Evolutionary conservation across 2,888 invertebrate species (phyloP).

Genomic region (Morinoia aosen): DNA sequence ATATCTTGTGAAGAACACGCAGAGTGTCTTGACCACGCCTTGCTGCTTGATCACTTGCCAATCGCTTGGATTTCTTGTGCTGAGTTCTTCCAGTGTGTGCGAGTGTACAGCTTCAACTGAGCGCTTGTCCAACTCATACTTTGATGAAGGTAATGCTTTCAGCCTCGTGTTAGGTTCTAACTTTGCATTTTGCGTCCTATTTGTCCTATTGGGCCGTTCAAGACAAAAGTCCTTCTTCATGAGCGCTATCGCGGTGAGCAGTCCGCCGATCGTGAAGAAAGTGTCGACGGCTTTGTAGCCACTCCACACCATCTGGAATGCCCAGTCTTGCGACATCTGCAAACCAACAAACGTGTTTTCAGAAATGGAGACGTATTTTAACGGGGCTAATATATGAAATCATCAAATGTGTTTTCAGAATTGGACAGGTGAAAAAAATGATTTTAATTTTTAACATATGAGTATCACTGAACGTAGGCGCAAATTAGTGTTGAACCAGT

Average conservation of each 20-base stretch:
- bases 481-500: too few relatives aligned
- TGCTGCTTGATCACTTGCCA: not conserved
- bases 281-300: constrained; percentile 62
- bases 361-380: not conserved
- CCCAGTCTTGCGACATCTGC: constrained; percentile 53
- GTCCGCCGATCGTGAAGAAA: constrained; percentile 61
- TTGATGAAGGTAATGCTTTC: too few relatives aligned
- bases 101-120: too few relatives aligned
- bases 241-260: constrained; percentile 23
- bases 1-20: not conserved
- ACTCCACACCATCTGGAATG: constrained; percentile 57
- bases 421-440: too few relatives aligned
- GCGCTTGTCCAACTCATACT: too few relatives aligned
- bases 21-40: not conserved
- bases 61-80: not conserved
- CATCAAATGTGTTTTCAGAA: too few relatives aligned
- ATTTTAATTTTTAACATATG: too few relatives aligned
- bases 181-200: not conserved
- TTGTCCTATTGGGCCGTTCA: not conserved
- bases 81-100: not conserved
- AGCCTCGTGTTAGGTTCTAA: not conserved
- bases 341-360: not conserved
- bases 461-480: too few relatives aligned
- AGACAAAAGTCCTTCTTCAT: constrained; percentile 21
- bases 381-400: too few relatives aligned